Evolutionary conservation across 2,113 vertebrate genomes (phyloP), one percentile per base, ranked within the genome.

Genomic region (Rattus rattus): DNA sequence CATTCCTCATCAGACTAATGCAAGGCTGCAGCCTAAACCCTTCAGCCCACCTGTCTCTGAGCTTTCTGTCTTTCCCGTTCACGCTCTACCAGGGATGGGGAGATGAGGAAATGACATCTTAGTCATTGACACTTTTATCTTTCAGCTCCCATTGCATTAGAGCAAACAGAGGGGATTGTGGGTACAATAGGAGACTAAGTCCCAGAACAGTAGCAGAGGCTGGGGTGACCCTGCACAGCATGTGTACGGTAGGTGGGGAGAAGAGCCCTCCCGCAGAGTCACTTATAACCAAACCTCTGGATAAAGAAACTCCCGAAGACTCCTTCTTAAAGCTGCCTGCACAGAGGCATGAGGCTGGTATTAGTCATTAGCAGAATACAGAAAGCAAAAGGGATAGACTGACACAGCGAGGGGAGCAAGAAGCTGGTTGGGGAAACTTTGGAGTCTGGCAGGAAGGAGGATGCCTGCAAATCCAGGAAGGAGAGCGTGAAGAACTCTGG

Each of bases 1-100:
- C 80, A 86, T 14, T 80, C 54, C 26, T 22, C 65, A 65, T 93
- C 54, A 79, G 84, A 97, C 97, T 96, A 97, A 98, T 49, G 94
- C 97, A 24, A 94, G 93, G 90, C 94, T 92, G 59, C 63, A 7
- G 95, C 97, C 95, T 97, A 97, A 97, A 96, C 85, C 20, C 56
- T 67, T 49, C 88, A 43, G 94, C 97, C 90, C 70, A 4, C 56
- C 95, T 96, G 76, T 67, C 91, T 95, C 96, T 97, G 94, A 94
- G 92, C 93, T 97, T 80, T 61, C 97, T 96, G 80, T 97, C 96
- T 96, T 88, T 92, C 94, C 22, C 56, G 61, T 65, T 93, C 95
- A 73, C 54, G 26, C 39, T 91, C 72, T 95, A 56, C 92, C 36
- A 13, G 65, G 94, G 88, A 16, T 43, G 26, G 63, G 36, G 63